Percentiles rank a stretch among this genome's conserved stretches.
Evolutionary conservation across 2,888 invertebrate species (phyloP).

Genomic region (Oscheius sp.): DNA sequence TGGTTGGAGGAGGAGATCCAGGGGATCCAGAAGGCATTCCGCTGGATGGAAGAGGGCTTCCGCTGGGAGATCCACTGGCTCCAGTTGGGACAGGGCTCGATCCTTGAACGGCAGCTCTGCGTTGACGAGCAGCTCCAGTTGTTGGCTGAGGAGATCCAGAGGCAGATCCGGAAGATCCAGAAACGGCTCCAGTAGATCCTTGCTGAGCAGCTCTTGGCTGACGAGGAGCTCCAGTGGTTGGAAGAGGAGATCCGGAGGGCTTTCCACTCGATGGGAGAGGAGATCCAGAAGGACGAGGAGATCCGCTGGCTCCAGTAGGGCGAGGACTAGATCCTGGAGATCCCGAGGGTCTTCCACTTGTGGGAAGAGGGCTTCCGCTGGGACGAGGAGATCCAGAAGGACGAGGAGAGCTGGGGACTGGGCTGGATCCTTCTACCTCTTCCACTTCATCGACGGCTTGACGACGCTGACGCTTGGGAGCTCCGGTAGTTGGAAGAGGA

Average conservation of each 20-base stretch:
- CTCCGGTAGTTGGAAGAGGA: neutral
- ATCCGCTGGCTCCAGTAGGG: neutral
- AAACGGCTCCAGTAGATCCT: neutral
- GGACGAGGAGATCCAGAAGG: no score
- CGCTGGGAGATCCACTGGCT: neutral
- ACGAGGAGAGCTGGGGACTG: no score
- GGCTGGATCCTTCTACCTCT: no score
- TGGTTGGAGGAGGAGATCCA: neutral
- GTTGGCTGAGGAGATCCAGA: neutral
- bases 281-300: neutral
- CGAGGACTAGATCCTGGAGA: neutral
- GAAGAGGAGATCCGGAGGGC: neutral
- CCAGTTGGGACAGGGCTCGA: neutral
- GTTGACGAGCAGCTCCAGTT: no score
- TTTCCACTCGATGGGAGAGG: neutral
- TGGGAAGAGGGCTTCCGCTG: no score
- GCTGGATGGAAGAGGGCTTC: neutral
- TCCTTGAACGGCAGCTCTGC: no score
- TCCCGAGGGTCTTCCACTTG: no score
- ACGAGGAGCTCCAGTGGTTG: neutral
- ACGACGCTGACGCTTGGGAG: neutral
- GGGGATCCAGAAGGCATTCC: neutral
- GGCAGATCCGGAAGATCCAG: neutral
- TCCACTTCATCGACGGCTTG: neutral
- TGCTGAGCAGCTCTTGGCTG: neutral